phyloP scores from a whole-genome alignment of 2,113 vertebrate species.

The Rousettus leschenaultii region DNA sequence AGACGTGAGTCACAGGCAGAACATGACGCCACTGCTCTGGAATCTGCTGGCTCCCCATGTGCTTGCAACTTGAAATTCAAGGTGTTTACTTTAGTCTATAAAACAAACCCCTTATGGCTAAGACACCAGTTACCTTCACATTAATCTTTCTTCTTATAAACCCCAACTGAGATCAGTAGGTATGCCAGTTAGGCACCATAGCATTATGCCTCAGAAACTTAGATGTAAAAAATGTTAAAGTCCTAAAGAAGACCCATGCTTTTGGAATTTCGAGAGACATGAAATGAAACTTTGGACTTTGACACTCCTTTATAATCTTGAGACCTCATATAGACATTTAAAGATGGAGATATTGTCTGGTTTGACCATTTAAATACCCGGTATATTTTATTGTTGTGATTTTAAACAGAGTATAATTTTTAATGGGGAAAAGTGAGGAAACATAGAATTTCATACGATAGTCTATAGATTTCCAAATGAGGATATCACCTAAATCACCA shows the following conservation, averaged over 20 bases:
- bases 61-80: slow-evolving; percentile 76
- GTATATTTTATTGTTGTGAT: neutral
- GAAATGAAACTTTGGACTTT: slow-evolving; percentile 21
- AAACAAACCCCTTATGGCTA: slow-evolving; percentile 69
- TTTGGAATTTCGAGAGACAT: slow-evolving; percentile 37
- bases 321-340: slow-evolving; percentile 2
- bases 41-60: slow-evolving; percentile 65
- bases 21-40: slow-evolving; percentile 61
- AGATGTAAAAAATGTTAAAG: neutral
- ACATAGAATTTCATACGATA: slow-evolving; percentile 26
- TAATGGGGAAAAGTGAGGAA: neutral
- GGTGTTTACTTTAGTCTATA: slow-evolving; percentile 77
- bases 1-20: slow-evolving; percentile 63
- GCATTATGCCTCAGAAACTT: slow-evolving; percentile 52
- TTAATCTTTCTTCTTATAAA: slow-evolving; percentile 71
- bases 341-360: neutral
- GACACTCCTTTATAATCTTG: slow-evolving; percentile 21
- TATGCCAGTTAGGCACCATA: slow-evolving; percentile 16
- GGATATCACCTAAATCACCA: slow-evolving; percentile 59
- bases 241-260: neutral
- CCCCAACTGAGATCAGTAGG: slow-evolving; percentile 23
- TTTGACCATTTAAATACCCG: slow-evolving; percentile 33
- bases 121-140: slow-evolving; percentile 63
- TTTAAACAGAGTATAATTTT: slow-evolving; percentile 36
- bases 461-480: slow-evolving; percentile 20